These are phyloP conservation scores for Drymonia ruficornis DNA, from an alignment of 2,888 invertebrate genomes.

Conservation along the genomic window DNA sequence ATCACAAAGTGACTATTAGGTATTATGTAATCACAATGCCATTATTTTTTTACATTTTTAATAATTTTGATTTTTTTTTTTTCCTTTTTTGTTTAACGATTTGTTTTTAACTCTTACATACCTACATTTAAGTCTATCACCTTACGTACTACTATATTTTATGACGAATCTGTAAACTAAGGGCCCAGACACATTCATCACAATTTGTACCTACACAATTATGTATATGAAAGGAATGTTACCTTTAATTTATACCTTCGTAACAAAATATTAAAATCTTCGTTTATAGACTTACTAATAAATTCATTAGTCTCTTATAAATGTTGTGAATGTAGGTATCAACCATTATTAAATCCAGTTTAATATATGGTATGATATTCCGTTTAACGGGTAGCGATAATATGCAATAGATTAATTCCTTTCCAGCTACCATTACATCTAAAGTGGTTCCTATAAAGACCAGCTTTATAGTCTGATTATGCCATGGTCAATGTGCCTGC, in stretches of 20 bases:
- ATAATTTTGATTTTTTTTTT: slow-evolving; percentile 46
- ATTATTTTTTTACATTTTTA: slow-evolving; percentile 52
- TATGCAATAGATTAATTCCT: slow-evolving; percentile 73
- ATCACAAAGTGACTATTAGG: slow-evolving; percentile 60
- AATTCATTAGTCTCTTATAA: slow-evolving; percentile 67
- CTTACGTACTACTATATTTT: slow-evolving; percentile 76
- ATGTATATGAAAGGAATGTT: slow-evolving; percentile 81
- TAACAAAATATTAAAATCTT: slow-evolving; percentile 79
- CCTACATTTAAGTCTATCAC: slow-evolving; percentile 73
- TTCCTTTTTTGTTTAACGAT: slow-evolving; percentile 45
- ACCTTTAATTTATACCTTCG: slow-evolving; percentile 83
- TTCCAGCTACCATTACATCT: slow-evolving; percentile 69
- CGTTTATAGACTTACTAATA: slow-evolving; percentile 55
- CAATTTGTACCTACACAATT: slow-evolving; percentile 76
- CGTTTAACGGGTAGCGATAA: slow-evolving; percentile 61
- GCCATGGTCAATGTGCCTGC: slow-evolving; percentile 96
- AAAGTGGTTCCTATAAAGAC: slow-evolving; percentile 71
- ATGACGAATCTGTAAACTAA: slow-evolving; percentile 83
- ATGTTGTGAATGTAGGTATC: slow-evolving; percentile 63
- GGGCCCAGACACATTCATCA: slow-evolving; percentile 83
- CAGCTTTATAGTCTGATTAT: slow-evolving; percentile 83
- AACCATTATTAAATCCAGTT: slow-evolving; percentile 84
- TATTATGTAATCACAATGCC: slow-evolving; percentile 76
- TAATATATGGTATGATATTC: slow-evolving; percentile 79
- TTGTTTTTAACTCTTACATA: slow-evolving; percentile 57